Conservation (phyloP, 2,888 invertebrate genomes). For the Lycia hirtaria region DNA sequence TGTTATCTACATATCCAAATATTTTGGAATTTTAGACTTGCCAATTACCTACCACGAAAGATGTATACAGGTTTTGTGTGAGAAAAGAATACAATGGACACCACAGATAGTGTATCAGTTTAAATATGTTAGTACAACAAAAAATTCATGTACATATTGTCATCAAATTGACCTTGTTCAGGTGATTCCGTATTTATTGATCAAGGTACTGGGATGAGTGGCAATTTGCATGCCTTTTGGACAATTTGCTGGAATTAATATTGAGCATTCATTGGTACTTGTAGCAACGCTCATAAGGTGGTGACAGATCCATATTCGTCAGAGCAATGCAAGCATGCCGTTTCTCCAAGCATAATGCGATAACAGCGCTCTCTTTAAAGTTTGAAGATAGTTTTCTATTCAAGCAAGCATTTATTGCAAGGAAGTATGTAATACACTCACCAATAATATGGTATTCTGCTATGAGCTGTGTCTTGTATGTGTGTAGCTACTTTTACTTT, state of each 20-base stretch:
- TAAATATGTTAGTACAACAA: slow-evolving; percentile 38
- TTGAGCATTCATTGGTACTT: slow-evolving; percentile 17
- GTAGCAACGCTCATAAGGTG: no score
- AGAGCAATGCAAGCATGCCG: no score
- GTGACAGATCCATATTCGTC: no score
- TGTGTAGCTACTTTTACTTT: no score
- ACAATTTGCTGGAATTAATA: slow-evolving; percentile 12
- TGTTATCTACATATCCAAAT: not conserved
- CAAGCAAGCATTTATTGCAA: no score
- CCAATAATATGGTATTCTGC: no score
- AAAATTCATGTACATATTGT: slow-evolving; percentile 58
- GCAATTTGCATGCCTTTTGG: slow-evolving; percentile 30
- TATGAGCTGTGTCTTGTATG: no score
- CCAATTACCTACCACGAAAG: not conserved
- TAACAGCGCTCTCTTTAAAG: no score
- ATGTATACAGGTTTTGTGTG: slow-evolving; percentile 20
- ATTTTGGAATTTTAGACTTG: not conserved
- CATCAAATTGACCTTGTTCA: slow-evolving; percentile 64
- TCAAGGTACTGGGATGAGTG: slow-evolving; percentile 54
- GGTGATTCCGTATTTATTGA: slow-evolving; percentile 66
- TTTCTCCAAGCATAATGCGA: no score
- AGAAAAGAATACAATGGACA: slow-evolving; percentile 33
- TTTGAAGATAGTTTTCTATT: no score
- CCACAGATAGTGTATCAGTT: slow-evolving; percentile 11
- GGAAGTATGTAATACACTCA: no score